A percentile compares a stretch with the other conserved stretches of the same genome.
phyloP scores from a whole-genome alignment of 2,797 vertebrate genomes.

The Podargus strigoides region DNA sequence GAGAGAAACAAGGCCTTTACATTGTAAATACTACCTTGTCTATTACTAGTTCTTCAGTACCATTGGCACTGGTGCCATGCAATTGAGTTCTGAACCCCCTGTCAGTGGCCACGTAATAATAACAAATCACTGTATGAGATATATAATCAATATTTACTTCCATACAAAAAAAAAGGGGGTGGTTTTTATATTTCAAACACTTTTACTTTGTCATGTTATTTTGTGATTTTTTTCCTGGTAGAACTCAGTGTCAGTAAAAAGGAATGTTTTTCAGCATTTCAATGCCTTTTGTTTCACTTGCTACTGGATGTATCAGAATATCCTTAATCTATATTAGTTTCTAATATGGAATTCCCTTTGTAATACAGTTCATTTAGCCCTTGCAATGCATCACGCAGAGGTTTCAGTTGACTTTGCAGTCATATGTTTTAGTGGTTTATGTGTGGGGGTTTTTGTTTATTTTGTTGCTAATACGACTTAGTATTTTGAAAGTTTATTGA shows the following conservation, averaged over 20 bases:
- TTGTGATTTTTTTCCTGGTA: not conserved
- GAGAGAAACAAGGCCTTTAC: not conserved
- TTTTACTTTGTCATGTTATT: not conserved
- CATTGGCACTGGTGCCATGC: rapidly evolving
- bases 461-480: not conserved
- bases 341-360: not conserved
- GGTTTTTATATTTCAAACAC: not conserved
- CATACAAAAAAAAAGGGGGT: not conserved
- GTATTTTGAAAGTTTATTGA: not conserved
- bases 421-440: not conserved
- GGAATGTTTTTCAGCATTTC: not conserved
- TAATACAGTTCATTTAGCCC: not conserved
- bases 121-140: not conserved
- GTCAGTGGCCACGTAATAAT: not conserved
- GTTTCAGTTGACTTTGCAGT: not conserved
- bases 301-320: not conserved
- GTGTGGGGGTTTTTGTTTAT: rapidly evolving
- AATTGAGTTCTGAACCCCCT: not conserved
- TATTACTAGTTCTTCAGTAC: not conserved
- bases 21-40: not conserved
- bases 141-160: not conserved
- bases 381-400: not conserved
- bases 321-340: not conserved
- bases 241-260: not conserved
- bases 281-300: not conserved